These are phyloP conservation scores for Plebejus argus DNA, from an alignment of 2,888 invertebrate species.

Conservation along the genomic window DNA sequence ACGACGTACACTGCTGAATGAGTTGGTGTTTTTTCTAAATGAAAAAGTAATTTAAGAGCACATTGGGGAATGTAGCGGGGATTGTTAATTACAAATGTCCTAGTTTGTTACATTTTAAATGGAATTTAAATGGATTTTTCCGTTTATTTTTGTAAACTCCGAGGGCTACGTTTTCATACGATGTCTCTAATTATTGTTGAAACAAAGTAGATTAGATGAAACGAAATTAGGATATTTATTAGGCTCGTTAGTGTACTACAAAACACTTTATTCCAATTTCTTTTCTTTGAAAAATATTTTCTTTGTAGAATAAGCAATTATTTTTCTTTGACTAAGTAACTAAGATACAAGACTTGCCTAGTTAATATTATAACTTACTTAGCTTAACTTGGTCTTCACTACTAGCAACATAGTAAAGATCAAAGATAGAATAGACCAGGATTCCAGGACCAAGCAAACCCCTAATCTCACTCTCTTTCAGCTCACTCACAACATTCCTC, in stretches of 20 bases:
- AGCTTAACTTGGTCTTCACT: no score
- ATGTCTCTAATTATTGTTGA: background rate
- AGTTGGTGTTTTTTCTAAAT: conserved; percentile 4
- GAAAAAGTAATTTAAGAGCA: conserved; percentile 27
- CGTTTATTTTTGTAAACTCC: background rate
- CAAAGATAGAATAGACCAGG: no score
- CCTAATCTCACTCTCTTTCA: no score
- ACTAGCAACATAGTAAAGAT: no score
- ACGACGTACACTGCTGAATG: conserved; percentile 14
- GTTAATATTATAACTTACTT: no score
- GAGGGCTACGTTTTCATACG: background rate
- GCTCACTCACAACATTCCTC: no score
- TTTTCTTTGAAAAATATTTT: no score
- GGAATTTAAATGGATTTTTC: conserved; percentile 1
- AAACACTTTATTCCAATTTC: no score
- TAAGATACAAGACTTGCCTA: no score
- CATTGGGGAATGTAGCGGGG: conserved; percentile 13
- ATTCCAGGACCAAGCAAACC: no score
- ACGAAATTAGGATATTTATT: background rate
- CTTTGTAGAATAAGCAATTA: no score
- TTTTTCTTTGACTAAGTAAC: no score
- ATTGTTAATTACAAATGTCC: conserved; percentile 21
- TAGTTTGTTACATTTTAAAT: conserved; percentile 15
- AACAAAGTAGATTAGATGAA: background rate
- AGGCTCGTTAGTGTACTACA: background rate